These are phyloP conservation scores for Pammene fasciana DNA, from an alignment of 2,888 invertebrate species.

Conservation along the genomic window DNA sequence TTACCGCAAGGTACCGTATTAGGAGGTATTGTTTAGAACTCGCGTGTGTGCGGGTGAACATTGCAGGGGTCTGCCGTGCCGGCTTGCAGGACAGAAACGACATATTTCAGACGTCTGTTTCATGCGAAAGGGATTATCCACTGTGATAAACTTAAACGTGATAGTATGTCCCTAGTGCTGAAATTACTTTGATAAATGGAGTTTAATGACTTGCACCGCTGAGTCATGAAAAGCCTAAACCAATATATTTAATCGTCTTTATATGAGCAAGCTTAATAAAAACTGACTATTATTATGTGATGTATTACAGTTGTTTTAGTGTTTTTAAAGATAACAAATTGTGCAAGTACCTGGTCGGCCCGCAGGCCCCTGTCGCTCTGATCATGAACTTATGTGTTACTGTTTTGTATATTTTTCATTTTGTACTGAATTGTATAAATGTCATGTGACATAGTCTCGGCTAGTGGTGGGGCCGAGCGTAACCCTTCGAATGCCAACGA, in stretches of 20 bases:
- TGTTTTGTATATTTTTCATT: conserved; percentile 53
- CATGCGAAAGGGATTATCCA: background rate
- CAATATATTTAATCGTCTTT: background rate
- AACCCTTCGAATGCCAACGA: background rate
- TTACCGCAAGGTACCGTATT: conserved; percentile 20
- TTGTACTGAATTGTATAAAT: conserved; percentile 43
- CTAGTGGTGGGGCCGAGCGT: conserved; percentile 3
- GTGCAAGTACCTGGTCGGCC: background rate
- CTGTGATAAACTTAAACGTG: background rate
- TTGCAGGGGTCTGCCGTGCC: conserved; percentile 1
- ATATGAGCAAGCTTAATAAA: background rate
- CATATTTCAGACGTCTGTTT: background rate
- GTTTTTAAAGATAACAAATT: background rate
- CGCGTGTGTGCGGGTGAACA: background rate
- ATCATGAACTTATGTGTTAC: conserved; percentile 48
- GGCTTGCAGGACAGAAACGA: background rate
- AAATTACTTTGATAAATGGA: background rate
- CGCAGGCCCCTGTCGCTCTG: conserved; percentile 28
- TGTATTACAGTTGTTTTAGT: background rate
- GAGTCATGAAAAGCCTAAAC: background rate
- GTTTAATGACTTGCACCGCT: background rate
- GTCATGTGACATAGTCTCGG: conserved; percentile 40
- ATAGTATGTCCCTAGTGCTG: background rate
- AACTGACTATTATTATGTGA: background rate
- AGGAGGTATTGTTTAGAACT: conserved; percentile 13